Evolutionary conservation across 2,113 vertebrate genomes (phyloP).

Genomic region (Formicarius rufipectus): DNA sequence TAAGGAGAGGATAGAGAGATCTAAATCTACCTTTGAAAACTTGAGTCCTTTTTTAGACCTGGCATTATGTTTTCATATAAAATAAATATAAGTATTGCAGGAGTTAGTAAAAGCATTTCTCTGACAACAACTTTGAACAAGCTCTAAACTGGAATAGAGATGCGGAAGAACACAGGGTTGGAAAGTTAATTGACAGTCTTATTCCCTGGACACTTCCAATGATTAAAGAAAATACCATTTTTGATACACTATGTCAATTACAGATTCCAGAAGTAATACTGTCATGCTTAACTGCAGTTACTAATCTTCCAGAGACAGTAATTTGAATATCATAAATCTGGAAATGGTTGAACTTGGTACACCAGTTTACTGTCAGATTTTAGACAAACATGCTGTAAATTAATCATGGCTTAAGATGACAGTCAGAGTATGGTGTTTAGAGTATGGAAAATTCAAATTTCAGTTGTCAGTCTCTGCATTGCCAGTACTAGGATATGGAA

Average conservation of each 20-base stretch:
- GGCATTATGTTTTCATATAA: neutral
- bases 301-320: neutral
- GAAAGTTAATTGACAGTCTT: neutral
- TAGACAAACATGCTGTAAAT: neutral
- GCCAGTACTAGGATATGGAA: neutral
- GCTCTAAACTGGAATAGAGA: neutral
- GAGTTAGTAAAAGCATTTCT: neutral
- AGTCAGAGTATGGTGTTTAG: neutral
- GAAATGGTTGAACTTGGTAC: neutral
- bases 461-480: neutral
- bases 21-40: neutral
- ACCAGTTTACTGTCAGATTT: neutral
- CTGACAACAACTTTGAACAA: neutral
- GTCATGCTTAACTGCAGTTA: neutral
- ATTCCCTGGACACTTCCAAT: neutral
- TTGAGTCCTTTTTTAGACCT: neutral
- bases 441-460: neutral
- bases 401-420: neutral
- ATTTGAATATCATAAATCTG: neutral
- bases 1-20: neutral
- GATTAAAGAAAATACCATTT: neutral
- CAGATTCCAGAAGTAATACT: neutral
- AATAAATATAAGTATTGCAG: neutral
- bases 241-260: neutral
- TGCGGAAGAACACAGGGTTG: neutral